Evolutionary conservation across 2,113 vertebrate genomes (phyloP), one percentile per base, ranked within the genome.

Genomic region (Colius striatus): DNA sequence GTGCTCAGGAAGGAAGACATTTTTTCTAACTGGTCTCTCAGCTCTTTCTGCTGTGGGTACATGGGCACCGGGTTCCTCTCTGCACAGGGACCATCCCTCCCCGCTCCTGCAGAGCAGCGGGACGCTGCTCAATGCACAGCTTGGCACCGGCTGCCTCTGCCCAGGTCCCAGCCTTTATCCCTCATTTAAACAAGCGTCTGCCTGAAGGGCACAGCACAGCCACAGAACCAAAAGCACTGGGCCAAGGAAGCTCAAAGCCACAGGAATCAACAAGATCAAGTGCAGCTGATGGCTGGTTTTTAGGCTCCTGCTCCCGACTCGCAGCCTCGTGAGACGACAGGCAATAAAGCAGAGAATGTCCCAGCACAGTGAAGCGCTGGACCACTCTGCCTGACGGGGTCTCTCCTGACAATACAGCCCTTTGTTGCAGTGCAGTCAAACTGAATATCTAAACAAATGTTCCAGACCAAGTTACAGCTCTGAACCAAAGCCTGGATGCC

Each of bases 381-480:
- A 93, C 93, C 93, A 92, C 84, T 90, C 32, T 85, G 88, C 94
- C 81, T 67, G 88, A 65, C 1, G 4, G 94, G 92, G 92, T 96
- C 92, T 89, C 91, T 84, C 1, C 5, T 88, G 92, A 96, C 94
- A 96, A 95, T 93, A n/a, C 58, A 22, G 93, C 90, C 54, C 94
- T 96, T 96, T 96, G 94, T 96, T 95, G 88, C 88, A 84, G 96
- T 75, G 90, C 93, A 95, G 95, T 95, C 96, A 95, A 95, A 94
- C 83, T 92, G 93, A 96, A 95, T 94, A 79, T 96, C 92, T 94
- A 96, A 96, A 96, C 94, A 96, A 96, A 95, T 95, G 94, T 87
- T 95, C 90, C 94, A 93, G 92, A 92, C 94, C 93, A 72, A 94
- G 95, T 93, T 89, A 93, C 80, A 95, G 91, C 94, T 85, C 93